These are phyloP conservation scores for Cyrtodaria siliqua DNA, from an alignment of 2,888 invertebrate species.

Conservation along the genomic window DNA sequence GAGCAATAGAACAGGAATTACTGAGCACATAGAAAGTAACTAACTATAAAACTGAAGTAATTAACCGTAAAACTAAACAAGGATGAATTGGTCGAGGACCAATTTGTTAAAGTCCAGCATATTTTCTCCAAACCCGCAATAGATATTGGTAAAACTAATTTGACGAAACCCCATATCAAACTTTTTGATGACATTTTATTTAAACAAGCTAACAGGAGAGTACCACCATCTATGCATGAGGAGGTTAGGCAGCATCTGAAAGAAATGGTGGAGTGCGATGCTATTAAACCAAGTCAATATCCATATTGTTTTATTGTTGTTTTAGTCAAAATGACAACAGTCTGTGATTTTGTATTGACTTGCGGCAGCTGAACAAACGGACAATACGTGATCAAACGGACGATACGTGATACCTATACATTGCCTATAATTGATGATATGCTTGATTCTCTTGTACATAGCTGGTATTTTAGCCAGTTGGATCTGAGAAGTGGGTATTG, in stretches of 20 bases:
- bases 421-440: slow-evolving; percentile 61
- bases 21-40: background rate
- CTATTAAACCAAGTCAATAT: slow-evolving; percentile 52
- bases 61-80: too few species aligned
- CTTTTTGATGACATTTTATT: background rate
- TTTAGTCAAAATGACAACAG: slow-evolving; percentile 46
- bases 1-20: slow-evolving; percentile 26
- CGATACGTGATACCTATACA: slow-evolving; percentile 65
- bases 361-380: slow-evolving; percentile 53
- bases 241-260: slow-evolving; percentile 37
- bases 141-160: slow-evolving; percentile 7
- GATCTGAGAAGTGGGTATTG: too few species aligned
- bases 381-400: slow-evolving; percentile 41
- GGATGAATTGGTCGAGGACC: too few species aligned
- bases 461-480: too few species aligned
- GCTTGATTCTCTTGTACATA: slow-evolving; percentile 45
- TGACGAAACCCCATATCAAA: slow-evolving; percentile 22
- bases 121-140: background rate
- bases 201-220: background rate
- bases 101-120: too few species aligned
- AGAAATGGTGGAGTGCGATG: slow-evolving; percentile 49
- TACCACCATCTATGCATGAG: background rate
- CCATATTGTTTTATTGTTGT: slow-evolving; percentile 60
- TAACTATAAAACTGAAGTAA: too few species aligned
- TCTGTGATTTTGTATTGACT: slow-evolving; percentile 62